These are phyloP conservation scores for Mythimna ferrago DNA, from an alignment of 2,888 invertebrate species.

Conservation along the genomic window DNA sequence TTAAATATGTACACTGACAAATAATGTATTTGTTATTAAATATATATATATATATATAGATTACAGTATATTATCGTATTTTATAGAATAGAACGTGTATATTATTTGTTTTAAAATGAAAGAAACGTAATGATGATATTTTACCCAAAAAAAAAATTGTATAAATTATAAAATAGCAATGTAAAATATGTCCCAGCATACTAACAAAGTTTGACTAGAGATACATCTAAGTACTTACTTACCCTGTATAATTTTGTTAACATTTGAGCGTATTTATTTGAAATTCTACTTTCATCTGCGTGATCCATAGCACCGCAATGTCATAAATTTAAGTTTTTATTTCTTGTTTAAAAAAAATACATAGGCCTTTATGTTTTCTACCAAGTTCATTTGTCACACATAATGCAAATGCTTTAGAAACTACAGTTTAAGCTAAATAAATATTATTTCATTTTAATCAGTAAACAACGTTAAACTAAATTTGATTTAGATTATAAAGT, in stretches of 20 bases:
- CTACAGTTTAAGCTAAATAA: neutral
- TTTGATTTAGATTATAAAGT: neutral
- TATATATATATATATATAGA: neutral
- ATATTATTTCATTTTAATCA: neutral
- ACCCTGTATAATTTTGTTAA: neutral
- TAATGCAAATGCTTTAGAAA: neutral
- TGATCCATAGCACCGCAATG: neutral
- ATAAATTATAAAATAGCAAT: neutral
- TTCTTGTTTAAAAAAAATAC: neutral
- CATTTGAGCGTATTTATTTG: neutral
- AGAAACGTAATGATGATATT: constrained; percentile 1
- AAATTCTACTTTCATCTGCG: neutral
- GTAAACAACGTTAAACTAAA: neutral
- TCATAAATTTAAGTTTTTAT: neutral
- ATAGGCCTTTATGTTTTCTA: neutral
- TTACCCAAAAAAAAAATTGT: constrained; percentile 11
- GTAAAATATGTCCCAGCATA: constrained; percentile 27
- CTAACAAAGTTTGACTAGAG: constrained; percentile 21
- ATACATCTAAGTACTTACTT: constrained; percentile 13
- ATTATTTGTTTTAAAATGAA: constrained; percentile 4
- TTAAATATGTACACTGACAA: neutral
- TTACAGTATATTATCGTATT: neutral
- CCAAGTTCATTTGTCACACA: neutral
- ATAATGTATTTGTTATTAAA: constrained; percentile 22
- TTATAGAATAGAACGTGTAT: constrained; percentile 1